Percentiles rank a stretch among this genome's conserved stretches.
phyloP scores from a whole-genome alignment of 1,140 invertebrate genomes.

The Hylyphantes graminicola region DNA sequence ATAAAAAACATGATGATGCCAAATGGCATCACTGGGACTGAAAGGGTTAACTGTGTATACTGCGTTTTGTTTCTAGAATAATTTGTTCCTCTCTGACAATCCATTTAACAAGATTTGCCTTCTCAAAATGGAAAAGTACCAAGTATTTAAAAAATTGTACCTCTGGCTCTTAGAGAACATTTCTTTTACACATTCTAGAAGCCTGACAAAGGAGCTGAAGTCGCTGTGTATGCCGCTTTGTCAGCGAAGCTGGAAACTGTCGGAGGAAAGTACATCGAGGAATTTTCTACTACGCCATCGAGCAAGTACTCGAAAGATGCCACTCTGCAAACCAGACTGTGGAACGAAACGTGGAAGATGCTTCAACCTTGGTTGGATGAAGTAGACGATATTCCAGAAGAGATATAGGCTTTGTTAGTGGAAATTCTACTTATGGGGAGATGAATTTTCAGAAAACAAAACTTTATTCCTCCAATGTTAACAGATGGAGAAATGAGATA shows the following conservation, averaged over 20 bases:
- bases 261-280: constrained; percentile 77
- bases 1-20: no score
- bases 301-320: constrained; percentile 70
- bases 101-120: no score
- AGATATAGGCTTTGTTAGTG: neutral
- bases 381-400: constrained; percentile 32
- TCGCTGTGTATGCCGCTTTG: constrained; percentile 79
- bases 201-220: constrained; percentile 79
- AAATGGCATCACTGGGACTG: no score
- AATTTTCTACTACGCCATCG: constrained; percentile 72
- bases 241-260: constrained; percentile 76
- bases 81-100: no score
- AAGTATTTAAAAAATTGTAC: neutral
- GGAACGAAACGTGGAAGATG: constrained; percentile 65
- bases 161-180: neutral
- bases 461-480: no score
- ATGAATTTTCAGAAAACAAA: no score
- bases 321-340: constrained; percentile 72
- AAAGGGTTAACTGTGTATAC: no score
- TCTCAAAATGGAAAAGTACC: no score
- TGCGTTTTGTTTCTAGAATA: no score
- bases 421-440: no score
- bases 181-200: constrained; percentile 70
- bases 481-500: no score
- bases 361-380: constrained; percentile 61